Conservation (phyloP, 2,888 invertebrate species). For the Agonum fuliginosum region DNA sequence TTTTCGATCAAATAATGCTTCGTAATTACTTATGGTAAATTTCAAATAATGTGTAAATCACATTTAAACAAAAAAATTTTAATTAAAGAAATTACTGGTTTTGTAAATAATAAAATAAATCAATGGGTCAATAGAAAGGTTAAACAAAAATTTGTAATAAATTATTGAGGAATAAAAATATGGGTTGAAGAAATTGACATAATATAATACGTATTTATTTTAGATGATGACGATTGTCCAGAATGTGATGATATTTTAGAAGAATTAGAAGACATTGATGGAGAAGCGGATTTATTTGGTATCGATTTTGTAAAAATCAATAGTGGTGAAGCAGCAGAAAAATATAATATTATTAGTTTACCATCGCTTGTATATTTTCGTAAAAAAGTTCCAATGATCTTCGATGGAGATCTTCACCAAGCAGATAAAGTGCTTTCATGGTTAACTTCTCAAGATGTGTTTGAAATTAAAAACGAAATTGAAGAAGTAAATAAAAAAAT, state of each 20-base stretch:
- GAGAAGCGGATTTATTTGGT: slow-evolving; percentile 94
- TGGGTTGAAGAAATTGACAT: neutral
- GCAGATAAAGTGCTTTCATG: slow-evolving; percentile 90
- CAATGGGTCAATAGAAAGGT: too few relatives aligned
- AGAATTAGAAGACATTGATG: slow-evolving; percentile 94
- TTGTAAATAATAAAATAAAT: too few relatives aligned
- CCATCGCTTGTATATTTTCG: slow-evolving; percentile 93
- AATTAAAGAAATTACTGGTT: too few relatives aligned
- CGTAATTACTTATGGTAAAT: too few relatives aligned
- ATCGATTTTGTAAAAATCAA: slow-evolving; percentile 96
- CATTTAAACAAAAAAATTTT: too few relatives aligned
- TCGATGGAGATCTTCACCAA: slow-evolving; percentile 92
- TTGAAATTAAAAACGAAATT: slow-evolving; percentile 96
- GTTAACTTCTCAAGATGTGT: slow-evolving; percentile 95
- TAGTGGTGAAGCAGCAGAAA: slow-evolving; percentile 86
- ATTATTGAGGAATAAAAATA: too few relatives aligned
- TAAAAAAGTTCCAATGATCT: slow-evolving; percentile 85
- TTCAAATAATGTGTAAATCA: too few relatives aligned
- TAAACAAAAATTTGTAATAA: too few relatives aligned
- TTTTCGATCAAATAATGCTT: too few relatives aligned
- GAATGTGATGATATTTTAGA: slow-evolving; percentile 94
- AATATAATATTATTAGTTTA: slow-evolving; percentile 87
- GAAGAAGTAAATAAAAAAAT: slow-evolving; percentile 98
- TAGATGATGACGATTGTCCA: slow-evolving; percentile 92
- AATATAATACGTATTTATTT: slow-evolving; percentile 57